Base-by-base conservation (phyloP, 2,797 vertebrate genomes). In the Hemibagrus guttatus region DNA sequence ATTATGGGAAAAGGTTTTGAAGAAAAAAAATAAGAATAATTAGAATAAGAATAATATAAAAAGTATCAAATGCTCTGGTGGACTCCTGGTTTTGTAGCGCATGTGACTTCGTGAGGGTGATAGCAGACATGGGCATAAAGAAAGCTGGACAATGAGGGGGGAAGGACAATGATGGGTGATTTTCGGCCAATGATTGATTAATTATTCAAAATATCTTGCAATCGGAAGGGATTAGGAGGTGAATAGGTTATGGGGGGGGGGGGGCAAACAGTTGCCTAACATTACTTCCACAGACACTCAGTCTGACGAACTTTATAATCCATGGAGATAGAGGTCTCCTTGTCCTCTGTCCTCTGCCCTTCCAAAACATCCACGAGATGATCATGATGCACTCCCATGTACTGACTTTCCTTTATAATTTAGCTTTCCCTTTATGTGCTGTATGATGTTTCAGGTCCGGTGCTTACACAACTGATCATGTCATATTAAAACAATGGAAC, bases 1-100 rank as follows among this genome's bases (percentile, higher is more conserved):
- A 98, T 99, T 98, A 98, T 97, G 97, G 59, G 96, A 94, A 95
- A 96, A 94, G 95, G 96, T 96, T 97, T 66, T 52, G 63, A 23
- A 52, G 5, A 54, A 31, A 23, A 84, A 83, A 79, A 85, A 96
- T 96, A 95, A 97, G 97, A 97, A 97, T 97, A 86, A 35, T 23
- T 4, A 31, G 5, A 68, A 68, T 35, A 86, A 81, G 96, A 95
- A 96, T 96, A 96, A 97, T 97, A 97, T 31, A 88, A 97, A 95
- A 97, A 97, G 96, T 97, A 97, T 96, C 96, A 96, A 95, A 95
- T 95, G 95, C 95, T 94, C 95, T 95, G 93, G 94, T 93, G 95
- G 95, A 95, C 93, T 95, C 96, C 95, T 96, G 93, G 93, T 95
- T 96, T 95, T 94, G 23, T 93, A 93, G 95, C 84, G 91, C 95